A percentile compares a stretch with the other conserved stretches of the same genome.
Conservation (phyloP, 2,888 invertebrate genomes). For the Synergus japonicus region DNA sequence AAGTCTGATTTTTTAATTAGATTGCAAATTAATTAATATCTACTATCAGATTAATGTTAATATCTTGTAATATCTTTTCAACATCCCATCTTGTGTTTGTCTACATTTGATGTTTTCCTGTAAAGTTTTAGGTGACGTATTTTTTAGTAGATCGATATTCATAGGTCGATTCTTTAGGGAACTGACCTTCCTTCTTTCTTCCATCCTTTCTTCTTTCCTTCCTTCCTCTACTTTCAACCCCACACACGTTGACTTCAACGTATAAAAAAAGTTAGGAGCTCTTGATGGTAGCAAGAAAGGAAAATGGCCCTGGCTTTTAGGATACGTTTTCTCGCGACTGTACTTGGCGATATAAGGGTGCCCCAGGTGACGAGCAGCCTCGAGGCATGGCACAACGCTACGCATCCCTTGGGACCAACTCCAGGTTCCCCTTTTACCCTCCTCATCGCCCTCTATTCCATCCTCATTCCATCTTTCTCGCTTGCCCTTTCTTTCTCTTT, state of each 20-base stretch:
- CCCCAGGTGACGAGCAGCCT: constrained; percentile 76
- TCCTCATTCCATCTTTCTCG: constrained; percentile 41
- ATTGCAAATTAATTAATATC: too few relatives aligned
- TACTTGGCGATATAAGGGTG: constrained; percentile 75
- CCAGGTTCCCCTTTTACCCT: constrained; percentile 57
- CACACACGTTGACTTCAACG: background rate
- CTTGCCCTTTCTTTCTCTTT: constrained; percentile 41
- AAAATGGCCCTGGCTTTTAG: constrained; percentile 35
- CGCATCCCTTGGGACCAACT: constrained; percentile 72
- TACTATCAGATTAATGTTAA: too few relatives aligned
- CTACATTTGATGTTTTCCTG: too few relatives aligned
- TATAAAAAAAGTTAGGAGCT: constrained; percentile 6
- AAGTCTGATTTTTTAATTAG: too few relatives aligned
- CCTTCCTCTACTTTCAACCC: background rate
- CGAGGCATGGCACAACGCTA: constrained; percentile 73
- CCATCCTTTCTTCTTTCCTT: too few relatives aligned
- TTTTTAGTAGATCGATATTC: background rate
- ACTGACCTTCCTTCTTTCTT: background rate
- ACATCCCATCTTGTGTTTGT: too few relatives aligned
- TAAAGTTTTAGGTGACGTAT: too few relatives aligned
- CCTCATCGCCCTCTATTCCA: constrained; percentile 48
- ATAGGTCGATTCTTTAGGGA: background rate
- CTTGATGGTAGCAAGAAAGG: background rate
- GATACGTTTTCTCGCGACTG: constrained; percentile 70
- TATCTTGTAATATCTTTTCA: too few relatives aligned